phyloP scores from a whole-genome alignment of 2,113 vertebrate genomes.

The Rhinogobius similis region DNA sequence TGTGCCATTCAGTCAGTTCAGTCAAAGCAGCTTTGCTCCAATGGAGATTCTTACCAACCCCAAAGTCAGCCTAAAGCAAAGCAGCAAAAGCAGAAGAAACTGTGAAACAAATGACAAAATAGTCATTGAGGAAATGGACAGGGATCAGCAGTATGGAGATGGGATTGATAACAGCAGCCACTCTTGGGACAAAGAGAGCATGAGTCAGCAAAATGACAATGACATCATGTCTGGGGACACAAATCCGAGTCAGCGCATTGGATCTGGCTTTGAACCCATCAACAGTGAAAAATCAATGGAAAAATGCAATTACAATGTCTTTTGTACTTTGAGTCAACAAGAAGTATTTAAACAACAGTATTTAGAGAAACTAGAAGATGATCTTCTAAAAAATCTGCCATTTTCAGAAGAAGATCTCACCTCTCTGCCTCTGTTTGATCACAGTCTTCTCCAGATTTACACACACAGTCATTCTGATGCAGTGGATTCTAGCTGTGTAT shows the following conservation, averaged over 20 bases:
- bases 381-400: conserved; percentile 42
- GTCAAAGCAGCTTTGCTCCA: conserved; percentile 25
- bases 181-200: not conserved
- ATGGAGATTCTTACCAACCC: conserved; percentile 25
- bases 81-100: not conserved
- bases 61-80: conserved; percentile 13
- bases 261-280: not conserved
- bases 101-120: conserved; percentile 8
- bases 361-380: conserved; percentile 44
- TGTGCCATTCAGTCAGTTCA: conserved; percentile 21
- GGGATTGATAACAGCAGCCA: not conserved
- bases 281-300: not conserved
- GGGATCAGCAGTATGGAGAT: not conserved
- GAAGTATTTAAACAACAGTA: not conserved
- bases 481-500: not conserved
- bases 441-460: conserved; percentile 10
- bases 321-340: not conserved
- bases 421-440: conserved; percentile 1
- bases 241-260: not conserved
- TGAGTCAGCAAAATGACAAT: conserved; percentile 13
- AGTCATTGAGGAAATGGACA: not conserved
- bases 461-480: not conserved
- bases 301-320: not conserved
- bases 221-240: not conserved
- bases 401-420: conserved; percentile 58